Evolutionary conservation across 1,140 invertebrate species (phyloP).

Genomic region (Mactra quadrangularis): DNA sequence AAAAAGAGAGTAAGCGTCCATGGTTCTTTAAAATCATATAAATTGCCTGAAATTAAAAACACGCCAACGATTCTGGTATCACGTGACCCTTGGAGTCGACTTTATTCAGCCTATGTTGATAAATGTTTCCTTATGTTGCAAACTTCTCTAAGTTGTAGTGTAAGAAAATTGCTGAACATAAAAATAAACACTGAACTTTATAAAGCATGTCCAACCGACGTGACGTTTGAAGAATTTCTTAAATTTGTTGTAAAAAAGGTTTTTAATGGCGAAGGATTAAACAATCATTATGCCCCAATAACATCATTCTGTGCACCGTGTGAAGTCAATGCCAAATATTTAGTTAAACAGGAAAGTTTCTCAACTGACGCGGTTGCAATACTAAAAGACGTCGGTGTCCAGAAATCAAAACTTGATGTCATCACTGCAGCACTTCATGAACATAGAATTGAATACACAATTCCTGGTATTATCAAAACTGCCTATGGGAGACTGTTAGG

Average conservation of each 20-base stretch:
- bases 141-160: too few species aligned
- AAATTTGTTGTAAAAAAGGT: not conserved
- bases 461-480: conserved; percentile 27
- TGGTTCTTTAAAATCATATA: not conserved
- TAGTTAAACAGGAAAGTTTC: conserved; percentile 44
- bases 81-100: conserved; percentile 16
- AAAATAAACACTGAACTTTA: too few species aligned
- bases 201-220: not conserved
- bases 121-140: too few species aligned
- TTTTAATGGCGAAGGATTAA: not conserved
- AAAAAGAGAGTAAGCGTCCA: not conserved
- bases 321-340: conserved; percentile 17
- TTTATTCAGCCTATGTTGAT: conserved; percentile 14
- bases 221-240: conserved; percentile 30
- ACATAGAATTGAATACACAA: conserved; percentile 18
- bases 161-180: too few species aligned
- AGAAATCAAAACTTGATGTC: not conserved
- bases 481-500: not conserved
- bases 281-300: conserved; percentile 24
- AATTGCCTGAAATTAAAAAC: not conserved
- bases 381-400: not conserved
- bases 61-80: not conserved
- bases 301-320: conserved; percentile 10
- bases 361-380: not conserved
- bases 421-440: conserved; percentile 5